Evolutionary conservation across 2,888 invertebrate genomes (phyloP).

Genomic region (Isotomurus palustris): DNA sequence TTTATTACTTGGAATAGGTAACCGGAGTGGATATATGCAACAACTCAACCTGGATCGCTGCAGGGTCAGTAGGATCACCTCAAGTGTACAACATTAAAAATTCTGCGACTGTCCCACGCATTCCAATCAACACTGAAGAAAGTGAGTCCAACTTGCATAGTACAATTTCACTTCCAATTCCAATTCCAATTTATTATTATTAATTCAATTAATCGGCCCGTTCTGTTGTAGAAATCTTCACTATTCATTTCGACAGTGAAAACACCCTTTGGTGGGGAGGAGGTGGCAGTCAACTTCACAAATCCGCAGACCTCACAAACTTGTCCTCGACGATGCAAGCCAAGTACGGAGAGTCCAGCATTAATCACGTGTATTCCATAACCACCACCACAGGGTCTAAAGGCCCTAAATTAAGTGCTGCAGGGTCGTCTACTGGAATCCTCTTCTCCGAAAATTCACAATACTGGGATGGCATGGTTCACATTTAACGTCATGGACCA

Average conservation of each 20-base stretch:
- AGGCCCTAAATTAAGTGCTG: conserved; percentile 27
- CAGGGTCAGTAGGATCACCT: conserved; percentile 33
- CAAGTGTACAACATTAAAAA: conserved; percentile 34
- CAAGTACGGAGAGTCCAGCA: conserved; percentile 25
- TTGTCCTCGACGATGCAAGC: conserved; percentile 20
- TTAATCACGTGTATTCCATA: conserved; percentile 40
- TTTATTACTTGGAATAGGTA: conserved; percentile 10
- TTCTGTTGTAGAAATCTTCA: conserved; percentile 33
- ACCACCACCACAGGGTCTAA: conserved; percentile 17
- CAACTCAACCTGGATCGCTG: conserved; percentile 39
- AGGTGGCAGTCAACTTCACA: conserved; percentile 28
- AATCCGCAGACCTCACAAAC: conserved; percentile 23
- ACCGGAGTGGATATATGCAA: conserved; percentile 33
- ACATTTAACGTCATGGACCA: conserved; percentile 6
- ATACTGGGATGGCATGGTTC: conserved; percentile 38
- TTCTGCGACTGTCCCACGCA: conserved; percentile 23
- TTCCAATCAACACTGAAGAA: too few relatives aligned
- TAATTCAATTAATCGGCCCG: not conserved
- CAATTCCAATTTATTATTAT: too few relatives aligned
- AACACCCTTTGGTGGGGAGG: conserved; percentile 40
- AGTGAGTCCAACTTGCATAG: too few relatives aligned
- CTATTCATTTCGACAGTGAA: conserved; percentile 27
- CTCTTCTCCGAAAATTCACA: conserved; percentile 36
- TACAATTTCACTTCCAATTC: too few relatives aligned
- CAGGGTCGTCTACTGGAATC: conserved; percentile 36